These are phyloP conservation scores for Resseliella maxima DNA, from an alignment of 2,888 invertebrate species.

Conservation along the genomic window DNA sequence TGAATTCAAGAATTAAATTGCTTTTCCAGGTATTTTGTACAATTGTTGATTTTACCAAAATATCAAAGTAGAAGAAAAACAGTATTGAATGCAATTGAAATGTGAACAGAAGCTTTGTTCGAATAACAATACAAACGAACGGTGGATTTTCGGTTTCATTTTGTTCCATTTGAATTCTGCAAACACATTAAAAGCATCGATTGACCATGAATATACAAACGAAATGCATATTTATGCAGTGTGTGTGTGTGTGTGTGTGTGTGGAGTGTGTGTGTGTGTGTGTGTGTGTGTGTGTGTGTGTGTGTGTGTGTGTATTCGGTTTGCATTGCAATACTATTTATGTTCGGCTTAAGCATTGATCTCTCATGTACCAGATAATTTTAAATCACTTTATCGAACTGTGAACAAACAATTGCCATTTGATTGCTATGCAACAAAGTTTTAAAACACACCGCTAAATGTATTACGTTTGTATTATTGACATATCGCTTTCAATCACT, in stretches of 20 bases:
- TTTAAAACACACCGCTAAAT: neutral
- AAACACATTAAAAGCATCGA: neutral
- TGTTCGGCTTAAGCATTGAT: neutral
- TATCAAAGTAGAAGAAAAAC: neutral
- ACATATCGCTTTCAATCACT: constrained; percentile 16
- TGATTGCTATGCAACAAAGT: neutral
- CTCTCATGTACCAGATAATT: neutral
- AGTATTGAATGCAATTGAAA: neutral
- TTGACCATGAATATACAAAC: too few relatives aligned
- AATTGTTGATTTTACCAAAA: too few relatives aligned
- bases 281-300: neutral
- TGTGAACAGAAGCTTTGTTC: neutral
- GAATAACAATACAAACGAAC: neutral
- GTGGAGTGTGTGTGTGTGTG: neutral
- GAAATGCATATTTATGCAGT: neutral
- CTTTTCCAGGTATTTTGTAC: too few relatives aligned
- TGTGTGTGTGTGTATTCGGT: neutral
- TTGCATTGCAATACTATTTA: neutral
- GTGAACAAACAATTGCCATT: constrained; percentile 1
- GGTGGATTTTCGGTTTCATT: neutral
- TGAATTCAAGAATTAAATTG: neutral
- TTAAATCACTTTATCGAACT: neutral
- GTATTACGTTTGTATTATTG: neutral
- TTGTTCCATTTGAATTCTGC: neutral
- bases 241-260: neutral